These are phyloP conservation scores for Isoperla grammatica DNA, from an alignment of 2,888 invertebrate genomes.

Conservation along the genomic window DNA sequence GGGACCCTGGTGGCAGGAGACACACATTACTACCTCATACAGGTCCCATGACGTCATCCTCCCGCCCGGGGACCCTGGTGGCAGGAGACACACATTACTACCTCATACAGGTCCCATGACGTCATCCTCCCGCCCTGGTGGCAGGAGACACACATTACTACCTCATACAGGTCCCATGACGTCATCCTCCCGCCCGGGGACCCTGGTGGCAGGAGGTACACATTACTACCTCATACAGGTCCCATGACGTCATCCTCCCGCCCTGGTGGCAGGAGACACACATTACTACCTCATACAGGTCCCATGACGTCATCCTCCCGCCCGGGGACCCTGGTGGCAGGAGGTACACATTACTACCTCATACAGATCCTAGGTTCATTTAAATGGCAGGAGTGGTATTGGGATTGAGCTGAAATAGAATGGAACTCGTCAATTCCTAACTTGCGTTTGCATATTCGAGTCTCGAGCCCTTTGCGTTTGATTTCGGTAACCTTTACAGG, in stretches of 20 bases:
- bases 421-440: no score
- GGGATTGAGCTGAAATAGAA: no score
- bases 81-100: neutral
- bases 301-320: neutral
- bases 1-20: slow-evolving; percentile 18
- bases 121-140: slow-evolving; percentile 26
- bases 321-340: neutral
- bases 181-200: slow-evolving; percentile 19
- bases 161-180: slow-evolving; percentile 50
- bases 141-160: neutral
- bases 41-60: slow-evolving; percentile 50
- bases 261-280: no score
- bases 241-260: no score
- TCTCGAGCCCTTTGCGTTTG: no score
- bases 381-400: no score
- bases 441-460: no score
- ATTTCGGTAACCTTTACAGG: no score
- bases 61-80: slow-evolving; percentile 20
- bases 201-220: neutral
- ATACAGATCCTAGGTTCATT: no score
- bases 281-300: neutral
- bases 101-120: slow-evolving; percentile 50
- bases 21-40: neutral
- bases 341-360: neutral
- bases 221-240: neutral